Conservation (phyloP, 53 echinoderm and acorn worm genomes). For the Astropecten irregularis region DNA sequence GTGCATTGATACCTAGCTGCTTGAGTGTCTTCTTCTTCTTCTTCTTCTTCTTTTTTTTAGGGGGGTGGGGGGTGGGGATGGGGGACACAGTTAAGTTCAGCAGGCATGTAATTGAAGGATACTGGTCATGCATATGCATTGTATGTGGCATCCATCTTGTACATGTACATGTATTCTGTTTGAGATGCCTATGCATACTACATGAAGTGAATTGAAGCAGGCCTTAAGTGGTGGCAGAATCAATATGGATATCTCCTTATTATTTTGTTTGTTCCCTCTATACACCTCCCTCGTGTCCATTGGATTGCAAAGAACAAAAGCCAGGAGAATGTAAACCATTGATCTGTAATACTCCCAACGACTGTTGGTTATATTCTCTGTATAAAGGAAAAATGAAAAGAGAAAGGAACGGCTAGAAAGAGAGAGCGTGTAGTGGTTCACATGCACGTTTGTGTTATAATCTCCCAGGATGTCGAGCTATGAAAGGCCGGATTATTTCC, state of each 20-base stretch:
- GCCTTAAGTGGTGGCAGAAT: neutral
- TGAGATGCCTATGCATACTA: too few species aligned
- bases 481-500: conserved; percentile 43
- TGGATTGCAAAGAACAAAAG: conserved; percentile 18
- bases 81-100: too few species aligned
- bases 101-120: too few species aligned
- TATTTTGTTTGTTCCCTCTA: neutral
- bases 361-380: too few species aligned
- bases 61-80: too few species aligned
- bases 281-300: conserved; percentile 23
- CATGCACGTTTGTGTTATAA: conserved; percentile 39
- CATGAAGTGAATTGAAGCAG: conserved; percentile 6
- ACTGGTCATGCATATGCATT: too few species aligned
- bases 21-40: too few species aligned
- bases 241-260: neutral
- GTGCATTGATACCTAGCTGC: too few species aligned
- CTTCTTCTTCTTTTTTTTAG: too few species aligned
- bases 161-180: too few species aligned
- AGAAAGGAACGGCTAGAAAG: neutral
- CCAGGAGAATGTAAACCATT: neutral
- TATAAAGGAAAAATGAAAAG: neutral
- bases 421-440: conserved; percentile 35
- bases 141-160: too few species aligned
- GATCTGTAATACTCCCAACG: neutral
- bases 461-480: conserved; percentile 9